Conservation (phyloP, 1,140 invertebrate species). For the Pogonomyrmex californicus region DNA sequence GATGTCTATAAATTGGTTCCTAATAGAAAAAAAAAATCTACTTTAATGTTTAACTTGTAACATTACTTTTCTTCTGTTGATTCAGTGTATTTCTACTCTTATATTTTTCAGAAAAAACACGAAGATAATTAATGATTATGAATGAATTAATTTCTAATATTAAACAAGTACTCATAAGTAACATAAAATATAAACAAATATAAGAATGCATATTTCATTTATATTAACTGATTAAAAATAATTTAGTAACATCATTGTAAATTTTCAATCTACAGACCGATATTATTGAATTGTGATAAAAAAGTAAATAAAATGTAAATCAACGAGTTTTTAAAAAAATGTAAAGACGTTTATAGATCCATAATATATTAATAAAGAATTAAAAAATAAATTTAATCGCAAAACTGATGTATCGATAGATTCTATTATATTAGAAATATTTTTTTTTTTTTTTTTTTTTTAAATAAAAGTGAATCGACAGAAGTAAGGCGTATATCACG, state of each 20-base stretch:
- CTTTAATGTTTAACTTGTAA: neutral
- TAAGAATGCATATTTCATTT: neutral
- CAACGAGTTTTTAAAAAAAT: neutral
- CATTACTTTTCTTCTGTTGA: neutral
- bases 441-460: neutral
- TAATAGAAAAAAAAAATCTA: neutral
- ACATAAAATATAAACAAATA: neutral
- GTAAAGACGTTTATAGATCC: neutral
- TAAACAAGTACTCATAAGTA: neutral
- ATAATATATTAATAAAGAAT: neutral
- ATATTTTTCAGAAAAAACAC: neutral
- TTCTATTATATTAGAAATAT: neutral
- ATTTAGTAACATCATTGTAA: neutral
- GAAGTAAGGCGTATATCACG: neutral
- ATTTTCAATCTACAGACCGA: neutral
- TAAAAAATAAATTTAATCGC: neutral
- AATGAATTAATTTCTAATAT: neutral
- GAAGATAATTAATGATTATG: neutral
- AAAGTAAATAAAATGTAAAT: neutral
- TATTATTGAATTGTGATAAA: neutral
- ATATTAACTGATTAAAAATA: neutral
- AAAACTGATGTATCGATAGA: neutral
- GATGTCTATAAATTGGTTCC: neutral
- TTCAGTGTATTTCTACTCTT: neutral
- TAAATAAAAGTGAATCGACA: constrained; percentile 15